These are phyloP conservation scores for Cerastis rubricosa DNA, from an alignment of 2,888 invertebrate species.

Conservation along the genomic window DNA sequence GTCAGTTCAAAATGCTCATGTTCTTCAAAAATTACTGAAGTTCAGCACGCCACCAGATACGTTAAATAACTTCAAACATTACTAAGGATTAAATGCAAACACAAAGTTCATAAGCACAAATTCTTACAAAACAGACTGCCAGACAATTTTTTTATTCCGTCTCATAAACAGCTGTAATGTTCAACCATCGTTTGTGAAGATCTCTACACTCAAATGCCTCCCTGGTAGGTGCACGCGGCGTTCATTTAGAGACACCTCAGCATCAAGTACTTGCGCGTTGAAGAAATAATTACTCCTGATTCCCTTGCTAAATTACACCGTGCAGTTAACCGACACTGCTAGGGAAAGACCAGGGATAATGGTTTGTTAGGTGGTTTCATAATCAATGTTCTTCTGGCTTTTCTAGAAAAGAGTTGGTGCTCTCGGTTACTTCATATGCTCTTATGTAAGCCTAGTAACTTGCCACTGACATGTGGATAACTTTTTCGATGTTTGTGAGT, in stretches of 20 bases:
- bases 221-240: constrained; percentile 52
- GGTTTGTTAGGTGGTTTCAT: constrained; percentile 17
- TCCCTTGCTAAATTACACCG: constrained; percentile 34
- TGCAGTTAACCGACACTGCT: constrained; percentile 2
- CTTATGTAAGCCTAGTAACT: constrained; percentile 11
- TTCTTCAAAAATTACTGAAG: background rate
- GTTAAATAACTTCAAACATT: background rate
- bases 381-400: constrained; percentile 11
- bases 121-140: background rate
- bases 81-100: background rate
- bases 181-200: background rate
- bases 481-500: background rate
- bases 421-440: background rate
- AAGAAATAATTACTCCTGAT: constrained; percentile 74
- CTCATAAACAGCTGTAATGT: background rate
- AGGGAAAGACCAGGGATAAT: constrained; percentile 10
- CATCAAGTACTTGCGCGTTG: constrained; percentile 62
- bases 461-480: background rate
- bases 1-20: background rate
- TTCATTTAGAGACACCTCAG: constrained; percentile 64
- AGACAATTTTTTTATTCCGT: background rate
- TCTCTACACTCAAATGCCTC: constrained; percentile 23
- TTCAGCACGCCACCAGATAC: background rate
- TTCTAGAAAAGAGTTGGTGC: background rate
- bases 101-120: background rate